Evolutionary conservation across 1,140 invertebrate genomes (phyloP).

Genomic region (Drosophila kohkoa): DNA sequence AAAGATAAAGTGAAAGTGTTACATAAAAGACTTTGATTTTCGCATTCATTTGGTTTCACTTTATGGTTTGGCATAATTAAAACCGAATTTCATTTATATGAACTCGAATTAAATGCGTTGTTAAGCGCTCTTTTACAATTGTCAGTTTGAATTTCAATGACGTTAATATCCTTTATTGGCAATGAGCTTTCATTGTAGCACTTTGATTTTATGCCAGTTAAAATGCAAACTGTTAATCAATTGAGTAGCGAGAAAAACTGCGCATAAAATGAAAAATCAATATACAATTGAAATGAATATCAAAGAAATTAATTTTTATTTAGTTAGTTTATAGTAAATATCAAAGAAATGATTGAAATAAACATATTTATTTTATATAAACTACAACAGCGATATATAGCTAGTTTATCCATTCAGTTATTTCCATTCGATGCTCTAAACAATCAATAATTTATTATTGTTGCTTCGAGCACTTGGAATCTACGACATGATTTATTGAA

Average conservation of each 20-base stretch:
- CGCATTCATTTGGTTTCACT: slow-evolving; percentile 1
- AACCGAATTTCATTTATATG: slow-evolving; percentile 9
- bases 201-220: no score
- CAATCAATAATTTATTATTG: neutral
- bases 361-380: no score
- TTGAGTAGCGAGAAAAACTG: no score
- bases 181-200: no score
- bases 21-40: slow-evolving; percentile 18
- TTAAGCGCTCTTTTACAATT: slow-evolving; percentile 3
- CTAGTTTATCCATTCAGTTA: no score
- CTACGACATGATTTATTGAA: neutral
- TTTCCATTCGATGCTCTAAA: neutral
- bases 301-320: no score
- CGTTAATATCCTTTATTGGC: slow-evolving; percentile 6
- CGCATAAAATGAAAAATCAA: no score
- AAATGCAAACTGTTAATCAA: no score
- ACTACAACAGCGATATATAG: no score
- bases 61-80: slow-evolving; percentile 13
- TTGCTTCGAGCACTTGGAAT: neutral
- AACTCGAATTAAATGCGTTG: slow-evolving; percentile 16
- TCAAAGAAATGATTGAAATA: no score
- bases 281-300: no score
- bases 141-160: neutral
- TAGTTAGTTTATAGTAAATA: no score
- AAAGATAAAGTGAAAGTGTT: neutral